Evolutionary conservation across 2,888 invertebrate species (phyloP), one percentile per base, ranked within the genome.

Genomic region (Eupelmus urozonus): DNA sequence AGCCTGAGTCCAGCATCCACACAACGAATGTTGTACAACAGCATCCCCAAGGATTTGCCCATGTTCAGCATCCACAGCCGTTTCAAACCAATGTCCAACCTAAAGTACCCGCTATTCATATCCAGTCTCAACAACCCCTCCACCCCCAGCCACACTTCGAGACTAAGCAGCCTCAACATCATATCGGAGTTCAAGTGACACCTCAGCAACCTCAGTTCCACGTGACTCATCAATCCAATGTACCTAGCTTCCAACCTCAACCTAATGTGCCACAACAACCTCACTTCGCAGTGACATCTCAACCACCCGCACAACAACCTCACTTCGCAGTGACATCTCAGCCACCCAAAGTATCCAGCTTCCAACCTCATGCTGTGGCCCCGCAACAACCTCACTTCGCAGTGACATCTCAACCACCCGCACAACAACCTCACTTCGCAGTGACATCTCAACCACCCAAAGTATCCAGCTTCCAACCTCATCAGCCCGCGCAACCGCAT

Each of bases 1-100:
- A 73, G 27, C 71, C 62, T 63, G 13, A 84, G 89, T 0, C n/a
- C 81, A 9, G 79, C 88, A 45, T 69, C 57, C 76, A 76, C 9
- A 27, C 11, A 34, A 89, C 88, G 57, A 87, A 86, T 27, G 78
- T 88, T 85, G 82, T 86, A 84, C 83, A 75, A 88, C 87, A 51
- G 87, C 89, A 1, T 88, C 86, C 85, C 88, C 88, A 80, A 85
- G 89, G 13, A 89, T 90, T 67, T 59, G 59, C 71, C 77, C 53
- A 34, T 16, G 25, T 49, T 49, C 49, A 66, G 11, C 71, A 40
- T 18, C 51, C 23, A n/a, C 59, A 69, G 63, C 65, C 65, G 29
- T 3, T n/a, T 59, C 70, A 25, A 45, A 51, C 72, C 51, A 62
- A 45, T n/a, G n/a, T n/a, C n/a, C n/a, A n/a, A n/a, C 78, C 76